Conservation (phyloP, 2,797 vertebrate genomes). For the Paratrypauchen microcephalus region DNA sequence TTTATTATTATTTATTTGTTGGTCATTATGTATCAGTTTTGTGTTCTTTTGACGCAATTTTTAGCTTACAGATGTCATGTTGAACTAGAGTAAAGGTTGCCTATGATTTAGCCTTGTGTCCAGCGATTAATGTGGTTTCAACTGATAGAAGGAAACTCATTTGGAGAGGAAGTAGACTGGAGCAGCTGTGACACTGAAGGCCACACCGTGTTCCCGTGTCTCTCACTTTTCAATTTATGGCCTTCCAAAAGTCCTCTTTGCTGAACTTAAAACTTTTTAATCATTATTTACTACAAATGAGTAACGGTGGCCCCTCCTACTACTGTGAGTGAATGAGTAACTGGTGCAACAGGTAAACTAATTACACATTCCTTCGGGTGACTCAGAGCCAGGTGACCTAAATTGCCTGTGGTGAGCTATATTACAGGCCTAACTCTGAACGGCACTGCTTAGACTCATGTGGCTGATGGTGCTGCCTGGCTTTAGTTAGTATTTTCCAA, state of each 20-base stretch:
- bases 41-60: not conserved
- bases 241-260: slow-evolving; percentile 50
- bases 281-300: slow-evolving; percentile 29
- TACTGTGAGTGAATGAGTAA: slow-evolving; percentile 50
- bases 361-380: slow-evolving; percentile 63
- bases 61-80: slow-evolving; percentile 6
- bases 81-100: slow-evolving; percentile 29
- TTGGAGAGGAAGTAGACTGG: slow-evolving; percentile 66
- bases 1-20: too few relatives aligned
- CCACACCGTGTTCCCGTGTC: slow-evolving; percentile 65
- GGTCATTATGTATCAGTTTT: not conserved
- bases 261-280: slow-evolving; percentile 46
- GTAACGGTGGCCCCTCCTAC: slow-evolving; percentile 33
- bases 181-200: slow-evolving; percentile 72
- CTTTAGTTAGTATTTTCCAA: slow-evolving; percentile 14
- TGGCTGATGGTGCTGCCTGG: slow-evolving; percentile 23
- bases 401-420: slow-evolving; percentile 23
- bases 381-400: slow-evolving; percentile 67
- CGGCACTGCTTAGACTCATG: slow-evolving; percentile 23
- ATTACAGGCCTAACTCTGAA: slow-evolving; percentile 38
- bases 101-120: slow-evolving; percentile 42
- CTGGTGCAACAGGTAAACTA: slow-evolving; percentile 68
- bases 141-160: slow-evolving; percentile 70
- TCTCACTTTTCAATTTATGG: slow-evolving; percentile 73
- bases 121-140: slow-evolving; percentile 49